Base-by-base conservation (phyloP, 2,797 vertebrate genomes). In the Alfaro cultratus region DNA sequence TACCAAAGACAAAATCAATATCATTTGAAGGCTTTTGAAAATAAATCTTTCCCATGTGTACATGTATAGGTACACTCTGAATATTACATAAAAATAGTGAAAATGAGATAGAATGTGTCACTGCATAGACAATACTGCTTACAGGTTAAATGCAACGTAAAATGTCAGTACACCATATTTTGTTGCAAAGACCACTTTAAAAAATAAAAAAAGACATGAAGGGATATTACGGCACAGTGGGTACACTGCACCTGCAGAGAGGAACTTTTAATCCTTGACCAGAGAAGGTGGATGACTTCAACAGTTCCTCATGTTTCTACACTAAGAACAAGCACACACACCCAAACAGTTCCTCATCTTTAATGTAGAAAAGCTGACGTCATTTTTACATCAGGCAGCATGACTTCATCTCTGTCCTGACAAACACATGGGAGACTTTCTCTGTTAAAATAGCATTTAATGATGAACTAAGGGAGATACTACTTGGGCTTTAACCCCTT, bases 201-300 rank as follows among this genome's bases (percentile, higher is more conserved):
- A 55, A 29, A 12, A 57, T 0, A n/a, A 55, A 55, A 10, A 55
- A 10, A 31, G 29, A 26, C 11, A 29, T 11, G 55, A 57, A 11
- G 26, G 23, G 55, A 29, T 57, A 57, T 11, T 57, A n/a, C 11
- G 1, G 55, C 26, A 57, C 23, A 57, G 26, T 62, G 31, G 13
- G 70, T 83, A 85, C 86, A 86, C 73, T 85, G 82, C 84, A 88
- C 80, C 88, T 85, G 83, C 84, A 90, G 81, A 85, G 83, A 84
- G 68, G n/a, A 55, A 62, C 62, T 92, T 62, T 62, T 93, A 90
- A 90, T 84, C 91, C 91, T 88, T 74, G 80, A 91, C 77, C 85
- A 78, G 78, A 88, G 78, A 86, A 77, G 77, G 49, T 79, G 83
- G 89, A 91, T 94, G 92, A 93, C 90, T 90, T 93, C 91, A 94